Base-by-base conservation (phyloP, 2,888 invertebrate genomes). In the Amblyteles armatorius region DNA sequence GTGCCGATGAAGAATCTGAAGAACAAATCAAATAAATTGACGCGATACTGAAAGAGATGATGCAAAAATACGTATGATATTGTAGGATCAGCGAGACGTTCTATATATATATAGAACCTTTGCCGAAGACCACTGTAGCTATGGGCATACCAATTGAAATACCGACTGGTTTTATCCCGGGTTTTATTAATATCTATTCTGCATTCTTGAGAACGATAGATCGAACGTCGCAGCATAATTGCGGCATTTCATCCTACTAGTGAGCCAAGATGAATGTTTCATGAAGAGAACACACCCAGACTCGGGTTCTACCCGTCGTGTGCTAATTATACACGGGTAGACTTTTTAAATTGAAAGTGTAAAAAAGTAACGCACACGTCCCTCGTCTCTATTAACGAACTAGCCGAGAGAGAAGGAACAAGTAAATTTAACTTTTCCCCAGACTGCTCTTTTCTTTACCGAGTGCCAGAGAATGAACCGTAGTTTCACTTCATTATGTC, bases 301-400 rank as follows among this genome's bases (percentile, higher is more conserved):
- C 57, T 22, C 26, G 13, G 0, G 26, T 57, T 57, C 13, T 26
- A 57, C 4, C 57, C 1, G 26, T 26, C 26, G 57, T 26, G 57
- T 57, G 22, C 26, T 57, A 57, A 57, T 57, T 57, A 57, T 26
- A 26, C 11, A 3, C 22, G 11, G 57, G 57, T 57, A 22, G 57
- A 13, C 22, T 26, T 57, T 57, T 57, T 26, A 13, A 57, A 57
- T 57, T 26, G 57, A 26, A 57, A 57, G 26, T 57, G 13, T 57
- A 57, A 57, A 57, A 57, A 26, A 57, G 57, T 57, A 57, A 57
- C 57, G 22, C 26, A 4, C 26, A 57, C 22, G 57, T 57, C 57
- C 26, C 57, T 57, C 26, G 57, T 57, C 57, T 57, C 22, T 3
- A 13, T 57, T 57, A 57, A 11, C 57, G 57, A 57, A 26, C 57